Base-by-base conservation (phyloP, 2,888 invertebrate species). In the Hyalella azteca region DNA sequence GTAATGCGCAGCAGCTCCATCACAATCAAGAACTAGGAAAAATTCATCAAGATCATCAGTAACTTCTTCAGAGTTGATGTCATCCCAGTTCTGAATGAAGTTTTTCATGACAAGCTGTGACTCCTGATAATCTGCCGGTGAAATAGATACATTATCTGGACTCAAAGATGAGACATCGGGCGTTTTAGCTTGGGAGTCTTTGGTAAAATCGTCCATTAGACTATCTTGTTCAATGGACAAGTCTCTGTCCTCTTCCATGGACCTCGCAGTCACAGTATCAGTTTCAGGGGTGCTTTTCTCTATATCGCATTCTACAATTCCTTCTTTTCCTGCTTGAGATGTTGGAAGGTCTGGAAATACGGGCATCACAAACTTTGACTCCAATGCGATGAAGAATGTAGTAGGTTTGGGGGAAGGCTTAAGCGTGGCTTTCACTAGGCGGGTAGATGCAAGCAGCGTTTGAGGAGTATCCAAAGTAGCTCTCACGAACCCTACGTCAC, bases 121-220 rank as follows among this genome's bases (percentile, higher is more conserved):
- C 77, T 83, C 83, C 49, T 83, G 83, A 59, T 83, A 83, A 39
- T 83, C 83, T 13, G 83, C 83, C 0, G 83, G 83, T 22, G 78
- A 76, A 26, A 49, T 60, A 19, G 81, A 83, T 19, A 60, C 77
- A 22, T 75, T 66, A 45, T 73, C 73, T 39, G 39, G 77, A 32
- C 45, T 77, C n/a, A 48, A 79, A 49, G 48, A 80, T 73, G 45
- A 77, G 60, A 36, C 41, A 59, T 13, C 77, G 45, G 48, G 48
- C 29, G 19, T 76, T 29, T 39, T 73, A 77, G 22, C 49, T 22
- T 66, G 76, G 59, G 1, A 19, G 49, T 22, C 73, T 78, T 41
- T 66, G 50, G 59, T 45, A 66, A 45, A 73, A 73, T 40, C 77
- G 13, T n/a, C 75, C 66, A 66, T 66, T 36, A 66, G 29, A 36